Evolutionary conservation across 2,888 invertebrate genomes (phyloP), one percentile per base, ranked within the genome.

Genomic region (Muschampia plurimacula): DNA sequence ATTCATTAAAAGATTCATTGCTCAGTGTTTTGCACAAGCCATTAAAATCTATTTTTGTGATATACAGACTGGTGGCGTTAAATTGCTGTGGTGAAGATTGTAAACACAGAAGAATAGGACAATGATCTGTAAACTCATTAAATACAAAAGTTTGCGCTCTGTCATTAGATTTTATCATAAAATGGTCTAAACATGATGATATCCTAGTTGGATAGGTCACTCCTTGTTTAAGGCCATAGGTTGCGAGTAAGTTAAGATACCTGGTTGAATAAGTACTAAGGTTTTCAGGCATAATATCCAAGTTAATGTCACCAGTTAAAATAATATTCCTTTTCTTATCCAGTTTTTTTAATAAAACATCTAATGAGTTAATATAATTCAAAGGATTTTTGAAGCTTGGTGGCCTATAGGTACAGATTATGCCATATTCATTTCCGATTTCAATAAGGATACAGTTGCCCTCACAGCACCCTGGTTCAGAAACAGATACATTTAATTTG

Each of bases 281-380:
- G 9, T 57, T 57, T 8, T 75, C 73, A n/a, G 57, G 28, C 15
- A 57, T n/a, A 22, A 22, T 57, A 22, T 57, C 22, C 3, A 57
- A n/a, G 8, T 57, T 57, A 22, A 57, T 28, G 22, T 57, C 57
- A 2, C 57, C 57, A 15, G 57, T 57, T 9, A 57, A 28, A 57
- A 57, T 28, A 57, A 57, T 7, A 1, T 57, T 57, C 9, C 15
- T 22, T 10, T 28, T 57, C 4, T 57, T 22, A 7, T 28, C 1
- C 2, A 22, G 9, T 22, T 57, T 9, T 9, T 22, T 57, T 10
- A 57, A 28, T 22, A 57, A 6, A 9, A 22, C 28, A 2, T 57
- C 57, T 5, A 57, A 15, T 9, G 57, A 57, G 10, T 57, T 57
- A 57, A 57, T n/a, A 10, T 57, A 57, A 22, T n/a, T n/a, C 5